These are phyloP conservation scores for Luperina testacea DNA, from an alignment of 2,888 invertebrate species.

Conservation along the genomic window DNA sequence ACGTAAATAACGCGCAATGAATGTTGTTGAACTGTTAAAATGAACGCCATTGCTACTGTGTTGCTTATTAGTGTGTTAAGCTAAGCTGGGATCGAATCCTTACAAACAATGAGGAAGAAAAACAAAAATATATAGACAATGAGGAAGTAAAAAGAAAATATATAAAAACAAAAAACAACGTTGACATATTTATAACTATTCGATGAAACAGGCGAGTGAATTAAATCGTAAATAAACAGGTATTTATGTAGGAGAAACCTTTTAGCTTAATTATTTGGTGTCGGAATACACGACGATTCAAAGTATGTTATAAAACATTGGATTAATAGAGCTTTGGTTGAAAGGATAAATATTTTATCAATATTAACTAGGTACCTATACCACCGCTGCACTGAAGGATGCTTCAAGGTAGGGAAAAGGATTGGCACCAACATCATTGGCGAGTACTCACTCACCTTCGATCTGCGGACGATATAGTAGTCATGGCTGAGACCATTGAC, in stretches of 20 bases:
- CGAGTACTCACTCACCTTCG: too few relatives aligned
- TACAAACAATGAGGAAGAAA: neutral
- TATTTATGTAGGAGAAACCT: conserved; percentile 41
- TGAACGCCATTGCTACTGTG: too few relatives aligned
- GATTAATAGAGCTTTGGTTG: neutral
- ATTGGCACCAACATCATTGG: too few relatives aligned
- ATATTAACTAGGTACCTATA: neutral
- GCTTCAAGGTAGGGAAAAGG: too few relatives aligned
- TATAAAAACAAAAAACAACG: conserved; percentile 1
- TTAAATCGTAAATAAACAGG: conserved; percentile 30
- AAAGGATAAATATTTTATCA: neutral
- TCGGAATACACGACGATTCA: conserved; percentile 2
- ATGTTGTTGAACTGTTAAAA: too few relatives aligned
- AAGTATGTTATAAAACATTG: neutral
- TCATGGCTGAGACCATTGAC: too few relatives aligned
- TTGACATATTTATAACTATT: conserved; percentile 44
- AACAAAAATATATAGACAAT: neutral
- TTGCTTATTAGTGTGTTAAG: too few relatives aligned
- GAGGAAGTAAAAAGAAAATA: too few relatives aligned
- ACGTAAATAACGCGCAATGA: too few relatives aligned
- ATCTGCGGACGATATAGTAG: too few relatives aligned
- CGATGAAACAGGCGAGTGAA: conserved; percentile 25
- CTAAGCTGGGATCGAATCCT: neutral
- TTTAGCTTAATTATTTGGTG: conserved; percentile 39
- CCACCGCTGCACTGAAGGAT: too few relatives aligned